These are phyloP conservation scores for Montipora cactus DNA, from an alignment of 64 coral and sea anemone species.

Conservation along the genomic window DNA sequence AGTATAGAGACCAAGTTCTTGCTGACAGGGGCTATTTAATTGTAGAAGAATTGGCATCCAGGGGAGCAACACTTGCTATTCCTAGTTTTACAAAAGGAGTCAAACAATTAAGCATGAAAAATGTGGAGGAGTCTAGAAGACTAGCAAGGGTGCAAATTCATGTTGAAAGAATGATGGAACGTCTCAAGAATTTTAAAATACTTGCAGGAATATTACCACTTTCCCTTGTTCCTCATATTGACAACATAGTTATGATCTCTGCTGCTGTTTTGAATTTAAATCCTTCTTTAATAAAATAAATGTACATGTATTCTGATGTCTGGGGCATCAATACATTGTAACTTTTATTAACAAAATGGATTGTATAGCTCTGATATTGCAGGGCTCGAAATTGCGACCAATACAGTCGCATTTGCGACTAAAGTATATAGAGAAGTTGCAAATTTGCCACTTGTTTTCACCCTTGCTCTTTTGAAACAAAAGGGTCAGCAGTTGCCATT, in stretches of 20 bases:
- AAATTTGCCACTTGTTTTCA: too few species aligned
- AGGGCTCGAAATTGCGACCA: too few species aligned
- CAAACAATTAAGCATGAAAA: constrained; percentile 45
- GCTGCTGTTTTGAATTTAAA: constrained; percentile 43
- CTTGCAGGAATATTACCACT: background rate
- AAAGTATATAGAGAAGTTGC: too few species aligned
- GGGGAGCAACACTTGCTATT: background rate
- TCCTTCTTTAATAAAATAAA: constrained; percentile 34
- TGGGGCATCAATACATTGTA: background rate
- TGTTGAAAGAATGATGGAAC: constrained; percentile 49
- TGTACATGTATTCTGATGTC: background rate
- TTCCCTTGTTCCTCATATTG: constrained; percentile 4
- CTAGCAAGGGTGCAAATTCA: constrained; percentile 41
- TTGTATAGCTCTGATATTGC: background rate
- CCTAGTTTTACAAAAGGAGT: constrained; percentile 13
- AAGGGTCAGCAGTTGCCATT: too few species aligned
- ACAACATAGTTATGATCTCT: constrained; percentile 55
- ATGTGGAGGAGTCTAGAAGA: constrained; percentile 24
- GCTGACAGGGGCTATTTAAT: constrained; percentile 37
- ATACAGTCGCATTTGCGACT: too few species aligned
- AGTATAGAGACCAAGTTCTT: constrained; percentile 27
- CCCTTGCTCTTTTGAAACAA: too few species aligned
- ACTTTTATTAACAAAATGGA: background rate
- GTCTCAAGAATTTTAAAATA: constrained; percentile 43
- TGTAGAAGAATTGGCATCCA: constrained; percentile 1